Evolutionary conservation across 2,888 invertebrate species (phyloP).

Genomic region (Lobophora halterata): DNA sequence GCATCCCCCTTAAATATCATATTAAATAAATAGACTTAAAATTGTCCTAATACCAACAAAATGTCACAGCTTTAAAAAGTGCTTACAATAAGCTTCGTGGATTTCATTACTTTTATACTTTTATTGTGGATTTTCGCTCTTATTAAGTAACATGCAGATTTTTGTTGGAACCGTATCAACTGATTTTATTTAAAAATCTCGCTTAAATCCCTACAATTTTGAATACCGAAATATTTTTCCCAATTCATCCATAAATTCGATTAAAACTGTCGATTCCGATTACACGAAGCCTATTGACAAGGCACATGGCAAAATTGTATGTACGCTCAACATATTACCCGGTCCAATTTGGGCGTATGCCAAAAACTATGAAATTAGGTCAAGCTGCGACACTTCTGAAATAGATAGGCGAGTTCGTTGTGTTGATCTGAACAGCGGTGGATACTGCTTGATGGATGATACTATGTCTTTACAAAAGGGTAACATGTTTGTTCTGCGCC

Average conservation of each 20-base stretch:
- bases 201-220: too few species aligned
- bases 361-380: conserved; percentile 58
- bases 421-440: conserved; percentile 21
- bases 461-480: not conserved
- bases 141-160: too few species aligned
- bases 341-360: conserved; percentile 60
- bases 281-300: conserved; percentile 19
- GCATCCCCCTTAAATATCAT: too few species aligned
- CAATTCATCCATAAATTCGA: conserved; percentile 16
- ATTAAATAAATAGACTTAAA: too few species aligned
- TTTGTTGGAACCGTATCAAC: too few species aligned
- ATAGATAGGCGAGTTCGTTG: conserved; percentile 60
- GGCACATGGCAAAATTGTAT: conserved; percentile 39
- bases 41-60: too few species aligned
- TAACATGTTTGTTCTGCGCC: not conserved
- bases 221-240: conserved; percentile 12
- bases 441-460: conserved; percentile 13
- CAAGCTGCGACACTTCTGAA: conserved; percentile 54
- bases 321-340: conserved; percentile 44
- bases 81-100: too few species aligned
- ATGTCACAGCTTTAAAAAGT: too few species aligned
- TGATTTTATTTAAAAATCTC: too few species aligned
- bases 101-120: too few species aligned
- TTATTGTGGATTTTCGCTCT: too few species aligned
- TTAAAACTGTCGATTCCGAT: conserved; percentile 11